phyloP scores from a whole-genome alignment of 1,140 invertebrate species.

The Medauroidea extradentata region DNA sequence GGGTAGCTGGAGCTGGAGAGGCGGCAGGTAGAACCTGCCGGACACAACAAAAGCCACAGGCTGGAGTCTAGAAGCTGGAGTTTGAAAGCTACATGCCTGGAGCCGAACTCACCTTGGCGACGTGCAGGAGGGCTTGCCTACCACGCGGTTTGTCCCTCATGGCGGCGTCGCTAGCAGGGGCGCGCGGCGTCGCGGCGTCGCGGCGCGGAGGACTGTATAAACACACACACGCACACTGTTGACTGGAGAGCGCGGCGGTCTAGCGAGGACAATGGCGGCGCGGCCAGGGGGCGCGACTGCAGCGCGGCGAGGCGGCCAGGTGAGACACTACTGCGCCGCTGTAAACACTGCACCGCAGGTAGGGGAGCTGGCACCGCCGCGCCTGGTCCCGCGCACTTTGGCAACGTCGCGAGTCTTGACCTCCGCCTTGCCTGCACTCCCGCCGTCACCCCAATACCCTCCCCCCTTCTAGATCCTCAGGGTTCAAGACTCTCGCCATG shows the following conservation, averaged over 20 bases:
- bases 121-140: slow-evolving; percentile 49
- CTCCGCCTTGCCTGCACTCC: too few species aligned
- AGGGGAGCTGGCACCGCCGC: background rate
- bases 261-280: slow-evolving; percentile 22
- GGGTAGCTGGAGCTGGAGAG: too few species aligned
- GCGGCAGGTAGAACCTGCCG: too few species aligned
- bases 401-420: too few species aligned
- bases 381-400: background rate
- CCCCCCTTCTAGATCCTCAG: too few species aligned
- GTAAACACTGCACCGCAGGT: slow-evolving; percentile 2
- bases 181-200: slow-evolving; percentile 14
- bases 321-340: slow-evolving; percentile 18
- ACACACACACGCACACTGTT: too few species aligned
- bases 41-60: too few species aligned
- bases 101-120: slow-evolving; percentile 49
- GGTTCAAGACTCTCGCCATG: too few species aligned
- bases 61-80: too few species aligned
- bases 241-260: slow-evolving; percentile 25
- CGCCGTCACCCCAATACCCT: too few species aligned
- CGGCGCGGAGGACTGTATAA: too few species aligned
- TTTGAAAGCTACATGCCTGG: too few species aligned
- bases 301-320: slow-evolving; percentile 1
- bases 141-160: slow-evolving; percentile 45
- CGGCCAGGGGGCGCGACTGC: slow-evolving; percentile 20
- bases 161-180: slow-evolving; percentile 20